Percentiles rank a stretch among this genome's conserved stretches.
Evolutionary conservation across 2,797 vertebrate genomes (phyloP).

Genomic region (Phyllotis vaccarum): DNA sequence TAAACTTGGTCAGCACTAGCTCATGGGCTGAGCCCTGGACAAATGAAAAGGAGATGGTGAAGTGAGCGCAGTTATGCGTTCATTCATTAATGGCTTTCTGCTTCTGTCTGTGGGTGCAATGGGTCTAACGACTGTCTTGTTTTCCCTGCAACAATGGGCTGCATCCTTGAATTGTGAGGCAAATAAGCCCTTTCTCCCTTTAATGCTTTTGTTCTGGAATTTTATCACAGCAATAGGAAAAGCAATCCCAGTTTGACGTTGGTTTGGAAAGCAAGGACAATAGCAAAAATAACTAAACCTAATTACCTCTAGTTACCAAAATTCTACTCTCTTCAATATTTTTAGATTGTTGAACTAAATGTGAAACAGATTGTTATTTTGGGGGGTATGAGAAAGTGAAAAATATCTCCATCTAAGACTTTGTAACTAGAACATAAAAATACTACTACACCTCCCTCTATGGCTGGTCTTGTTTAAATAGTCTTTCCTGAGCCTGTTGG

Average conservation of each 20-base stretch:
- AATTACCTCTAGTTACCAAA: neutral
- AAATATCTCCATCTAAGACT: neutral
- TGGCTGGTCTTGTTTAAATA: neutral
- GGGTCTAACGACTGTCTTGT: no score
- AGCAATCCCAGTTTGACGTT: neutral
- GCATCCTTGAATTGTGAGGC: neutral
- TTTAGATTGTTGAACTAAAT: constrained; percentile 12
- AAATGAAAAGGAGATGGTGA: neutral
- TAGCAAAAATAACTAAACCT: neutral
- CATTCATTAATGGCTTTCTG: neutral
- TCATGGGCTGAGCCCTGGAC: neutral
- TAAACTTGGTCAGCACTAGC: no score
- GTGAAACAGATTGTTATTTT: neutral
- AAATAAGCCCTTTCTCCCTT: neutral
- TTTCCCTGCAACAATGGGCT: neutral
- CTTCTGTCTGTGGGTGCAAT: neutral
- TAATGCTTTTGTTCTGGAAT: neutral
- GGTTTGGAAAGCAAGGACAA: neutral
- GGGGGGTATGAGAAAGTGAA: neutral
- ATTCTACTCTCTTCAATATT: neutral
- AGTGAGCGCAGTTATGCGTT: no score
- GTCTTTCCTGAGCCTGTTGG: neutral
- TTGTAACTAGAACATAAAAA: constrained; percentile 41
- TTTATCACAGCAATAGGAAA: neutral
- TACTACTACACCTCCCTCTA: neutral